phyloP scores from a whole-genome alignment of 37 sponge, comb jelly and placozoan genomes.

The Ephydatia muelleri region DNA sequence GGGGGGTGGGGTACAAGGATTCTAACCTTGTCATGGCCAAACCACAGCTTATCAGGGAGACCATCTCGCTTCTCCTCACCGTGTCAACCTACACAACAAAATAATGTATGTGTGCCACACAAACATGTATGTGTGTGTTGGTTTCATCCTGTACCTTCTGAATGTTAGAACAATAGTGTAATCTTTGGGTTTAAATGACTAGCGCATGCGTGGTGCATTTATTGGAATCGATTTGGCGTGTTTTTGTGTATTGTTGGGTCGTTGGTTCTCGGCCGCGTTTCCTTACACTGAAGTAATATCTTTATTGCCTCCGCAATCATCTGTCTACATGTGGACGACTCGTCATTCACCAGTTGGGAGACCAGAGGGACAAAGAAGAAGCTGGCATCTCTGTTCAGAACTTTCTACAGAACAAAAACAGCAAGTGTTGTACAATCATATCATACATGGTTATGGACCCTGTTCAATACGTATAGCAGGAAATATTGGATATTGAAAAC shows the following conservation, averaged over 20 bases:
- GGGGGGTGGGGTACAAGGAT: background rate
- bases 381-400: constrained; percentile 50
- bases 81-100: constrained; percentile 34
- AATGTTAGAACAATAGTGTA: too few relatives aligned
- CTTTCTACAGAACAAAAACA: background rate
- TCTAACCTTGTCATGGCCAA: constrained; percentile 35
- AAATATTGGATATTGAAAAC: too few relatives aligned
- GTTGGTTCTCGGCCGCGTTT: too few relatives aligned
- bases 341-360: constrained; percentile 77
- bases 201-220: too few relatives aligned
- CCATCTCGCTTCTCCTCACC: constrained; percentile 27
- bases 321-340: constrained; percentile 60
- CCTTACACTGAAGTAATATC: constrained; percentile 44
- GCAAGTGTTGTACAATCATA: too few relatives aligned
- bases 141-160: constrained; percentile 41
- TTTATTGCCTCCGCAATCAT: constrained; percentile 64
- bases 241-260: too few relatives aligned
- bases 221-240: too few relatives aligned
- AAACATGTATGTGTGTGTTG: background rate
- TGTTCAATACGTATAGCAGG: too few relatives aligned
- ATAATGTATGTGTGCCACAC: background rate
- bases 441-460: too few relatives aligned
- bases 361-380: constrained; percentile 80
- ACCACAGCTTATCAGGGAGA: constrained; percentile 36
- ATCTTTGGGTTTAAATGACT: too few relatives aligned